Percentiles rank a stretch among this genome's conserved stretches.
phyloP scores from a whole-genome alignment of 2,888 invertebrate genomes.

The Rugalucina vietnamica region DNA sequence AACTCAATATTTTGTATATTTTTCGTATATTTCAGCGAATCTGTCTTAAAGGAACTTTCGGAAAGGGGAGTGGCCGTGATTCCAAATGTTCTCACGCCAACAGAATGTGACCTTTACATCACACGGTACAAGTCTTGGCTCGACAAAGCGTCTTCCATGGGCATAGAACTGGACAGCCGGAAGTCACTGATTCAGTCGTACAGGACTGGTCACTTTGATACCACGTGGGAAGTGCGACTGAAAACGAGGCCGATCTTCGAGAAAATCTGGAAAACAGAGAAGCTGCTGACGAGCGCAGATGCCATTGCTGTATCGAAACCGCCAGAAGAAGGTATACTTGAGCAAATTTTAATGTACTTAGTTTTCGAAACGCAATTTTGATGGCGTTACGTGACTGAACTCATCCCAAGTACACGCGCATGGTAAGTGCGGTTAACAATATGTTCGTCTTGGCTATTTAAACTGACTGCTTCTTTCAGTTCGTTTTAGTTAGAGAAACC shows the following conservation, averaged over 20 bases:
- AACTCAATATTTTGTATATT: too few species aligned
- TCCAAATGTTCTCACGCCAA: conserved; percentile 43
- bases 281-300: conserved; percentile 65
- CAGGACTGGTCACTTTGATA: conserved; percentile 51
- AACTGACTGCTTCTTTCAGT: too few species aligned
- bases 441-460: too few species aligned
- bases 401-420: too few species aligned
- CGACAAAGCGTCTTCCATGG: conserved; percentile 23
- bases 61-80: conserved; percentile 37
- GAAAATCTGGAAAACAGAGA: conserved; percentile 65
- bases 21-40: not conserved
- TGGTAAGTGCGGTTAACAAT: too few species aligned
- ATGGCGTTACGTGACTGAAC: too few species aligned
- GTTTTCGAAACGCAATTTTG: too few species aligned
- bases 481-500: too few species aligned
- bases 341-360: too few species aligned
- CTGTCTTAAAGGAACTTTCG: not conserved
- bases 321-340: conserved; percentile 55
- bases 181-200: conserved; percentile 62
- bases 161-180: not conserved
- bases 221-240: conserved; percentile 62
- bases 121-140: conserved; percentile 53
- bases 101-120: conserved; percentile 52
- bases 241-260: conserved; percentile 58
- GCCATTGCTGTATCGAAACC: conserved; percentile 66